Evolutionary conservation across 2,113 vertebrate genomes (phyloP).

Genomic region (Perca fluviatilis): DNA sequence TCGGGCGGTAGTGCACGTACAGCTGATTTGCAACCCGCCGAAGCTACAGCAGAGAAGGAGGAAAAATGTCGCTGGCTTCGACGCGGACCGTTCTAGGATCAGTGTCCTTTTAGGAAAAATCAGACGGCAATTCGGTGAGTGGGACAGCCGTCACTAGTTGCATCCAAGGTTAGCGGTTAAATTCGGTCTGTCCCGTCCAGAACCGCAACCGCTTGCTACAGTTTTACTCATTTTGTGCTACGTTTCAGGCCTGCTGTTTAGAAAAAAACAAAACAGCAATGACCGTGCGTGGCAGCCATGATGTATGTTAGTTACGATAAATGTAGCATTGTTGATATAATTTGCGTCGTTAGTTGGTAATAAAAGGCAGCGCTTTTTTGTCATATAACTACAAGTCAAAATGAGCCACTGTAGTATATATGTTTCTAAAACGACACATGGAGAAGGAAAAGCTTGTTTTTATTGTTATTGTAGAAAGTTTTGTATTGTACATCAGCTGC

Average conservation of each 20-base stretch:
- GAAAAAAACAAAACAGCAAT: neutral
- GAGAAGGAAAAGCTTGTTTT: neutral
- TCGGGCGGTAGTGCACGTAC: neutral
- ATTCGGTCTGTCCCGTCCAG: neutral
- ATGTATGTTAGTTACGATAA: conserved; percentile 35
- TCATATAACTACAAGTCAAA: neutral
- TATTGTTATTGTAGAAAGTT: neutral
- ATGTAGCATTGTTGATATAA: neutral
- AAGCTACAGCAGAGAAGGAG: conserved; percentile 75
- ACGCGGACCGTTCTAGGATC: conserved; percentile 87
- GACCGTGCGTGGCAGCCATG: conserved; percentile 61
- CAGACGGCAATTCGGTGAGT: conserved; percentile 77
- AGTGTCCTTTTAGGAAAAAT: conserved; percentile 70
- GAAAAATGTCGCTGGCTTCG: conserved; percentile 76
- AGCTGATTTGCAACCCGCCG: conserved; percentile 86
- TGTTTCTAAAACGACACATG: neutral
- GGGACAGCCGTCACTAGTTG: conserved; percentile 72
- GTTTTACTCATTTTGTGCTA: neutral
- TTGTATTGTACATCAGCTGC: neutral
- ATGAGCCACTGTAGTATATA: fast-evolving
- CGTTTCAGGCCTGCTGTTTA: conserved; percentile 13
- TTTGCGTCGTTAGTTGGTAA: neutral
- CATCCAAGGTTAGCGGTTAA: conserved; percentile 22
- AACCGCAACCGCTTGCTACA: fast-evolving
- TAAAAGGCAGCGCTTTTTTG: neutral